A percentile compares a stretch with the other conserved stretches of the same genome.
Evolutionary conservation across 2,888 invertebrate genomes (phyloP).

Genomic region (Apeira syringaria): DNA sequence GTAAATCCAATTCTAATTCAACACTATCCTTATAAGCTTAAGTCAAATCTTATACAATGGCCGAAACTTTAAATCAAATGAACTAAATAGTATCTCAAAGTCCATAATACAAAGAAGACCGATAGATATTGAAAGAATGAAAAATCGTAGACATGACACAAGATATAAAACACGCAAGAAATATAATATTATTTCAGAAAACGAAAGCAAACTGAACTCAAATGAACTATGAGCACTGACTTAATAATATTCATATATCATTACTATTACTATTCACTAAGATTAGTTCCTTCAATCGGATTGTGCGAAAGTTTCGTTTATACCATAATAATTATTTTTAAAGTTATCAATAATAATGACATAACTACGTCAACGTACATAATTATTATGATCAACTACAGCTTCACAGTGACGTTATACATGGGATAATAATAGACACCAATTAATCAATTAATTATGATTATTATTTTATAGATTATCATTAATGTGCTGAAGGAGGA

Average conservation of each 20-base stretch:
- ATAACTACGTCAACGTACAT: conserved; percentile 70
- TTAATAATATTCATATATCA: conserved; percentile 54
- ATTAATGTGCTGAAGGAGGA: conserved; percentile 51
- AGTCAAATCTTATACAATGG: conserved; percentile 7
- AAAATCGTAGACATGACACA: neutral
- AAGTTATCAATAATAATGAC: conserved; percentile 61
- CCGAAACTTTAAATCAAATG: neutral
- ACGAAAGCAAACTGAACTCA: neutral
- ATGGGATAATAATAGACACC: conserved; percentile 71
- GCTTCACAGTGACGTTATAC: conserved; percentile 35
- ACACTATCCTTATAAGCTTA: conserved; percentile 8
- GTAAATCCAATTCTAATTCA: conserved; percentile 34
- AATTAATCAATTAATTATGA: conserved; percentile 57
- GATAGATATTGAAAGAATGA: no score
- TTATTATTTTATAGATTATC: conserved; percentile 51
- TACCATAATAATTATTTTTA: conserved; percentile 40
- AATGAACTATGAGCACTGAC: conserved; percentile 18
- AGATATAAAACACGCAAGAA: conserved; percentile 1
- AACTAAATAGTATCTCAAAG: neutral
- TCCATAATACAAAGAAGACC: neutral
- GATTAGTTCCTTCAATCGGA: conserved; percentile 73
- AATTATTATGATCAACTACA: conserved; percentile 50
- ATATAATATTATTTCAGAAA: neutral
- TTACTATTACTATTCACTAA: conserved; percentile 65
- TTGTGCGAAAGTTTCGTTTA: conserved; percentile 79